phyloP scores from a whole-genome alignment of 1,140 invertebrate species.

The Conopomorpha cramerella region DNA sequence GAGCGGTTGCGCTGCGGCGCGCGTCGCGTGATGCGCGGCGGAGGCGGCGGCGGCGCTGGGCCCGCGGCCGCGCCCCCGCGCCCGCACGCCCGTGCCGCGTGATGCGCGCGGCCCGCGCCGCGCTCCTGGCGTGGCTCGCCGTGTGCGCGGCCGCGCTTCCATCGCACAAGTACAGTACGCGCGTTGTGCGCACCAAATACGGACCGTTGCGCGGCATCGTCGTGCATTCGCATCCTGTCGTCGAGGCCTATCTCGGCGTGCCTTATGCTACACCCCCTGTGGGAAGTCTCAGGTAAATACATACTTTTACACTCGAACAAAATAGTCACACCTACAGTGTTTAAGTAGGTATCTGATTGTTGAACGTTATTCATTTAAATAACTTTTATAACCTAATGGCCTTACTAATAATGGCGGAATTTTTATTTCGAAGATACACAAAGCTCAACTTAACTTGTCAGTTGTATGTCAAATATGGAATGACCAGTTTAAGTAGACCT shows the following conservation, averaged over 20 bases:
- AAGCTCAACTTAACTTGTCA: no score
- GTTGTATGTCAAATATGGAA: no score
- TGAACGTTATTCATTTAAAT: no score
- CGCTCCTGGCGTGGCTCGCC: conserved; percentile 51
- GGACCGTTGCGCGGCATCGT: conserved; percentile 83
- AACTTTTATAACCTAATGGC: no score
- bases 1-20: conserved; percentile 9
- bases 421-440: no score
- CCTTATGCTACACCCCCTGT: conserved; percentile 79
- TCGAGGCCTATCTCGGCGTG: conserved; percentile 94
- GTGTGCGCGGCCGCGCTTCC: conserved; percentile 54
- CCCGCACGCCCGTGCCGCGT: conserved; percentile 28
- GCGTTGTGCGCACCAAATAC: conserved; percentile 85
- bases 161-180: conserved; percentile 75
- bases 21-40: conserved; percentile 19
- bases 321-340: no score
- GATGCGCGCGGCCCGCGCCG: conserved; percentile 44
- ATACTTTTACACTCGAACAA: no score
- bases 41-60: conserved; percentile 15
- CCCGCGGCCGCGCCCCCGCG: conserved; percentile 24
- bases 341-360: no score
- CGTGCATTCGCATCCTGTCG: conserved; percentile 74
- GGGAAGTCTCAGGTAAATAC: conserved; percentile 44
- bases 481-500: no score
- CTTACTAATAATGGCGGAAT: no score